These are phyloP conservation scores for Drosophila pseudotakahashii DNA, from an alignment of 2,888 invertebrate genomes.

Conservation along the genomic window DNA sequence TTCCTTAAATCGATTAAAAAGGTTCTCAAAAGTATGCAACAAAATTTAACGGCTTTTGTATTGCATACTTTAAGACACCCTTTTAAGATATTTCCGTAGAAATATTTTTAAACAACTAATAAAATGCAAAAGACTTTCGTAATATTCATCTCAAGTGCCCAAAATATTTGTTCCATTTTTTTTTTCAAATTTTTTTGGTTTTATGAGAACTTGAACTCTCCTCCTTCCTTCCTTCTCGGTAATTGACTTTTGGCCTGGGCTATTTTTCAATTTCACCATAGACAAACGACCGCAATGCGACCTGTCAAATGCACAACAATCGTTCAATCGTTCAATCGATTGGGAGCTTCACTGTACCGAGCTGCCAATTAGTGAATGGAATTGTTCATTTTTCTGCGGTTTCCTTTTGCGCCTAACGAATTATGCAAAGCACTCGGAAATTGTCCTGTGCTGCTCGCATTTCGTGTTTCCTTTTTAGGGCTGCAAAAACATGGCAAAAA, in stretches of 20 bases:
- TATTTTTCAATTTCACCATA: conserved; percentile 19
- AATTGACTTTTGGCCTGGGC: conserved; percentile 22
- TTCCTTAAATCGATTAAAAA: not conserved
- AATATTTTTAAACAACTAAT: too few relatives aligned
- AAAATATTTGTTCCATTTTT: too few relatives aligned
- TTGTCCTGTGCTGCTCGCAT: conserved; percentile 38
- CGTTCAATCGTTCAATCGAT: not conserved
- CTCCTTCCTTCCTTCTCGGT: conserved; percentile 9
- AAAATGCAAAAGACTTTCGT: too few relatives aligned
- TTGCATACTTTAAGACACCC: too few relatives aligned
- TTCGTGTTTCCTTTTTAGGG: conserved; percentile 29
- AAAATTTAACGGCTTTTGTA: not conserved
- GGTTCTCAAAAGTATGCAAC: not conserved
- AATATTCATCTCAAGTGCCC: too few relatives aligned
- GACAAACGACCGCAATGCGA: conserved; percentile 18
- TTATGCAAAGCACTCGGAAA: conserved; percentile 48
- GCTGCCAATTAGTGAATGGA: conserved; percentile 43
- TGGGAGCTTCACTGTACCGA: conserved; percentile 34
- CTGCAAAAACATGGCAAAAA: conserved; percentile 11
- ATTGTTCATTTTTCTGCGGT: conserved; percentile 43
- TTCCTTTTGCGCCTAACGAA: conserved; percentile 37
- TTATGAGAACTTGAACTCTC: not conserved
- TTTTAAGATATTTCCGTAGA: too few relatives aligned
- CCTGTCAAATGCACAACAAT: conserved; percentile 19
- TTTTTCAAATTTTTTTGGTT: not conserved